These are phyloP conservation scores for Dinomys branickii DNA, from an alignment of 2,113 vertebrate genomes.

Conservation along the genomic window DNA sequence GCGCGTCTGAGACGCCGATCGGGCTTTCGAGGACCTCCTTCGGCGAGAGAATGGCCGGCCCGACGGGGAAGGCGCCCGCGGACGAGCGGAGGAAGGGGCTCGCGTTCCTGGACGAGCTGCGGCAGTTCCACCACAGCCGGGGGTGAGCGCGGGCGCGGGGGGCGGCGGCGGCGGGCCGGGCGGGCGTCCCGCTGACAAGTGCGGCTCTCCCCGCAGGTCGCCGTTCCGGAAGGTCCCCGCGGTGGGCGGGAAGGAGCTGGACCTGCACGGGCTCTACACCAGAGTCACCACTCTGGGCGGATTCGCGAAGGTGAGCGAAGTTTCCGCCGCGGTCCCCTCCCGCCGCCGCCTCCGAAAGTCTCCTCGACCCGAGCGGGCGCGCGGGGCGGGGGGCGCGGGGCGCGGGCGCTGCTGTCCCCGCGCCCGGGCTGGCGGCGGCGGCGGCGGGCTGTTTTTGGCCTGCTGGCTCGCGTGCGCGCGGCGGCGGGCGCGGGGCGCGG, in stretches of 20 bases:
- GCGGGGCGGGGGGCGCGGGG: constrained; percentile 81
- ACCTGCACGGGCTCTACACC: constrained; percentile 97
- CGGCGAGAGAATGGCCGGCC: constrained; percentile 95
- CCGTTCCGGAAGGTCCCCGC: constrained; percentile 98
- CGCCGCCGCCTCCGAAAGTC: constrained; percentile 87
- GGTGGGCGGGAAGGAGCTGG: constrained; percentile 99
- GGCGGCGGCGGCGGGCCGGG: constrained; percentile 86
- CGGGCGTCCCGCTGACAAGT: constrained; percentile 80
- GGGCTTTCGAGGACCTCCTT: constrained; percentile 86
- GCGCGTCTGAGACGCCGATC: constrained; percentile 89
- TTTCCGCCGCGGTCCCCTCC: constrained; percentile 89
- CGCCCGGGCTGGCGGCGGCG: constrained; percentile 79
- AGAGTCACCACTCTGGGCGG: constrained; percentile 99
- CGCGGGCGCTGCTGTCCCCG: constrained; percentile 80
- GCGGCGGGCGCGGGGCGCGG: constrained; percentile 81
- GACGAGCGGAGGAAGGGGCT: constrained; percentile 99
- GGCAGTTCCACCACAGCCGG: constrained; percentile 99
- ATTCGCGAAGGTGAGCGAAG: constrained; percentile 99
- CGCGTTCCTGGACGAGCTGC: constrained; percentile 99
- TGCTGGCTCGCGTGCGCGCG: constrained; percentile 89
- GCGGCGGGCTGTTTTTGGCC: constrained; percentile 90
- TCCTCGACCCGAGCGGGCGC: constrained; percentile 82
- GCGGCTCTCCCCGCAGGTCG: constrained; percentile 89
- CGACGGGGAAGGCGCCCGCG: constrained; percentile 98
- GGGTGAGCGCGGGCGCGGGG: constrained; percentile 94